phyloP scores from a whole-genome alignment of 2,797 vertebrate genomes.

The Gymnoscopelus braueri region DNA sequence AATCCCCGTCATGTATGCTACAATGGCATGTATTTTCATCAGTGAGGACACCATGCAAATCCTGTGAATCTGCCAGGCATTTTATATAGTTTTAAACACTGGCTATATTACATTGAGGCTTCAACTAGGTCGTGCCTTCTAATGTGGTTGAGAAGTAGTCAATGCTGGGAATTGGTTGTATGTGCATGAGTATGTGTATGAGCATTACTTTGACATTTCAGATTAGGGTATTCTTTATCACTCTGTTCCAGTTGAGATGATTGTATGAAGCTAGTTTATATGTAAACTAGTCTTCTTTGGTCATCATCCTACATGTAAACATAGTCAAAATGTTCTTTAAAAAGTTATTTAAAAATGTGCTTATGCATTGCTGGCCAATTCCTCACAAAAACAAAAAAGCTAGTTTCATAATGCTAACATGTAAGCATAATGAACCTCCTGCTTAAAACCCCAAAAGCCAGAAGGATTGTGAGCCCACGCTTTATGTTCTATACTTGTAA shows the following conservation, averaged over 20 bases:
- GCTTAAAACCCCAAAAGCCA: no score
- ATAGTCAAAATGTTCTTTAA: no score
- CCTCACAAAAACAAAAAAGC: no score
- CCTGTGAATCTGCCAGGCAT: conserved; percentile 1
- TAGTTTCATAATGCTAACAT: no score
- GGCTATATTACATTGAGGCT: conserved; percentile 28
- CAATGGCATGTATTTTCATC: conserved; percentile 38
- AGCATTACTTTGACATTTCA: not conserved
- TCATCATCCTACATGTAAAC: no score
- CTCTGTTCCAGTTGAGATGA: not conserved
- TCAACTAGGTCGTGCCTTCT: not conserved
- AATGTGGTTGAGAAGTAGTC: not conserved
- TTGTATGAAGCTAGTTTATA: not conserved
- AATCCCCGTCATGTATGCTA: not conserved
- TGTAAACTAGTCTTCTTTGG: not conserved
- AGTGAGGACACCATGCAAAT: conserved; percentile 26
- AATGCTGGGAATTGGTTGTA: not conserved
- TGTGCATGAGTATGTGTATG: no score
- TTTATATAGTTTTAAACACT: not conserved
- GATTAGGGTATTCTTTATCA: not conserved
- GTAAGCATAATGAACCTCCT: no score
- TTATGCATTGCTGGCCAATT: no score
- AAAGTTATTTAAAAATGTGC: no score
- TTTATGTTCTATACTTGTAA: no score
- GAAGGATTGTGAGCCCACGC: no score